Conservation (phyloP, 2,113 vertebrate species). For the Athene noctua region DNA sequence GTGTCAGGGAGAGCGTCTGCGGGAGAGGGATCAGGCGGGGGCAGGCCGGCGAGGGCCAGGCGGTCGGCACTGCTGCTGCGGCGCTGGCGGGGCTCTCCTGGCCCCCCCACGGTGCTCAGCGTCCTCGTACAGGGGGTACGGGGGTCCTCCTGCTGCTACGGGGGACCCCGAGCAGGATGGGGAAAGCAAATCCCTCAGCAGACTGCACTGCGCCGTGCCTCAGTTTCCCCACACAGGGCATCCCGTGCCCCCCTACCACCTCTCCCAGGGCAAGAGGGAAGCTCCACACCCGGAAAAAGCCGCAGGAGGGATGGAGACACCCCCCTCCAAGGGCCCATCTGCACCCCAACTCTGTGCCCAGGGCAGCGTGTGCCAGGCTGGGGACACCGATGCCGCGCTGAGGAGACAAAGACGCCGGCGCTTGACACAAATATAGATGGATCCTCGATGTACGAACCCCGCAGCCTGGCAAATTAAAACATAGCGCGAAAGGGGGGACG, state of each 20-base stretch:
- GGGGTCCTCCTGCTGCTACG: neutral
- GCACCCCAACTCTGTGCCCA: neutral
- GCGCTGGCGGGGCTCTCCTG: neutral
- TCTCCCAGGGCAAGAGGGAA: neutral
- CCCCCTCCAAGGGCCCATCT: neutral
- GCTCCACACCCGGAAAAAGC: neutral
- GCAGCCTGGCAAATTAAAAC: slow-evolving; percentile 71
- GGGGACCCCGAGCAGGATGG: neutral
- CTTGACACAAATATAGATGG: slow-evolving; percentile 73
- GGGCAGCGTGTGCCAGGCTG: neutral
- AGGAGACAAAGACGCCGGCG: slow-evolving; percentile 54
- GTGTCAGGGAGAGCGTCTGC: slow-evolving; percentile 78
- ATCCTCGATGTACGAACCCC: slow-evolving; percentile 34
- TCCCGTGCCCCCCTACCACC: fast-evolving
- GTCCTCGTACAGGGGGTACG: fast-evolving
- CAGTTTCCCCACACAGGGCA: neutral
- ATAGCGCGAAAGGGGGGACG: neutral
- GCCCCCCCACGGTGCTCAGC: neutral
- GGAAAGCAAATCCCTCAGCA: neutral
- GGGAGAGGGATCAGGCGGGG: slow-evolving; percentile 75
- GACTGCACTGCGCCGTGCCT: neutral
- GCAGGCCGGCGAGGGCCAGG: slow-evolving; percentile 21
- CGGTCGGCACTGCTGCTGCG: neutral
- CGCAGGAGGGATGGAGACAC: neutral
- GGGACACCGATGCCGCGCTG: neutral